Evolutionary conservation across 2,888 invertebrate species (phyloP).

Genomic region (Apodemia duryi): DNA sequence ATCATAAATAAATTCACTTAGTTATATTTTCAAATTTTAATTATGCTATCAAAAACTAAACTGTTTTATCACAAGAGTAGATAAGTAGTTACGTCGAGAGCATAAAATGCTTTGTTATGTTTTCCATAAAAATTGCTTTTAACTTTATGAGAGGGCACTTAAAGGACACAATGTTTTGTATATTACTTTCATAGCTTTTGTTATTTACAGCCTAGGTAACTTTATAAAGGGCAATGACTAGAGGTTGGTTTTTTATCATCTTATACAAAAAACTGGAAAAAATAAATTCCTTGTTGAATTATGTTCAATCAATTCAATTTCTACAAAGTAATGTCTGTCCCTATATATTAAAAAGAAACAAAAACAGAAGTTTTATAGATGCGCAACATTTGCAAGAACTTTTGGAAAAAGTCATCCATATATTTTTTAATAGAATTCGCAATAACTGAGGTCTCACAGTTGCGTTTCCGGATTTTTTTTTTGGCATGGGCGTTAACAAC

Average conservation of each 20-base stretch:
- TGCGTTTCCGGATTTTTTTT: too few species aligned
- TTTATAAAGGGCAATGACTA: conserved; percentile 4
- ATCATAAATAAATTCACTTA: too few species aligned
- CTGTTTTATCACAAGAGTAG: conserved; percentile 7
- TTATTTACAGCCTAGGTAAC: neutral
- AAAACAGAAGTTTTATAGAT: too few species aligned
- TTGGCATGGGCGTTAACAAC: too few species aligned
- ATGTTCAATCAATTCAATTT: too few species aligned
- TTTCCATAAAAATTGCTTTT: conserved; percentile 54
- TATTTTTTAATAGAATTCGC: too few species aligned
- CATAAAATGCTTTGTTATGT: conserved; percentile 27
- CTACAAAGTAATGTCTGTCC: too few species aligned
- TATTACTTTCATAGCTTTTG: conserved; percentile 6
- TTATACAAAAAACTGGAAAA: neutral
- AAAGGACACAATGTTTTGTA: conserved; percentile 21
- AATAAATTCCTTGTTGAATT: neutral
- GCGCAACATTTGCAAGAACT: too few species aligned
- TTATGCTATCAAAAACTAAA: conserved; percentile 1
- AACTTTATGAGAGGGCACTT: conserved; percentile 44
- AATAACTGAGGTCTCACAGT: too few species aligned
- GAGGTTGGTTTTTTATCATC: neutral
- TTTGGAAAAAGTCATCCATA: too few species aligned
- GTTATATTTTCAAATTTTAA: neutral
- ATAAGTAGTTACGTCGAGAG: conserved; percentile 21
- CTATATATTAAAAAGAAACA: too few species aligned